Percentiles rank a stretch among this genome's conserved stretches.
Evolutionary conservation across 2,888 invertebrate genomes (phyloP).

Genomic region (Cecidostiba fungosa): DNA sequence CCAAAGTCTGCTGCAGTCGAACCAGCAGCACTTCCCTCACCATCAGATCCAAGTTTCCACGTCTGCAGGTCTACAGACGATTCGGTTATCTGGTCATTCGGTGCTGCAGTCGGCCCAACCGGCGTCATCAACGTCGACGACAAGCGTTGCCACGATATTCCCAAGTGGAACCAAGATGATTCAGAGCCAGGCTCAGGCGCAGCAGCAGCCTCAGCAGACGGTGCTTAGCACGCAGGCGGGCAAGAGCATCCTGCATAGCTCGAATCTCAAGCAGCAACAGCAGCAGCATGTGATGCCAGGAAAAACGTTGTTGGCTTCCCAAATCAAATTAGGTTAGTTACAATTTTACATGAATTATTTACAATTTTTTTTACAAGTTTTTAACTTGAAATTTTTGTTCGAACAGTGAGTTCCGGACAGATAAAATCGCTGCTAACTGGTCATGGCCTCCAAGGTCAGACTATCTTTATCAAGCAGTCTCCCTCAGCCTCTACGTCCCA

Average conservation of each 20-base stretch:
- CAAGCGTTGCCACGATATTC: slow-evolving; percentile 79
- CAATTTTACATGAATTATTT: not conserved
- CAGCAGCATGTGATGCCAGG: slow-evolving; percentile 76
- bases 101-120: slow-evolving; percentile 79
- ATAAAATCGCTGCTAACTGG: slow-evolving; percentile 78
- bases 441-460: slow-evolving; percentile 78
- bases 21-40: slow-evolving; percentile 78
- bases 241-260: slow-evolving; percentile 73
- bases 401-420: slow-evolving; percentile 76
- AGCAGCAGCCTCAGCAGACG: slow-evolving; percentile 70
- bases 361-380: not conserved
- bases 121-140: slow-evolving; percentile 74
- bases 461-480: slow-evolving; percentile 78
- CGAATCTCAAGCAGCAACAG: slow-evolving; percentile 74
- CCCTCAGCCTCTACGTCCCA: slow-evolving; percentile 73
- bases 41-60: slow-evolving; percentile 79
- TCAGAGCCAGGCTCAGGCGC: slow-evolving; percentile 68
- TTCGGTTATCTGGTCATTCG: slow-evolving; percentile 81
- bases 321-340: slow-evolving; percentile 73
- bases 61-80: slow-evolving; percentile 81
- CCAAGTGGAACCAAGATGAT: slow-evolving; percentile 78
- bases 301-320: slow-evolving; percentile 77
- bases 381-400: not conserved
- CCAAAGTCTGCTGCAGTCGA: slow-evolving; percentile 77
- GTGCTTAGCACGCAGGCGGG: slow-evolving; percentile 71